Conservation (phyloP, 2,797 vertebrate genomes). For the Microtus californicus region DNA sequence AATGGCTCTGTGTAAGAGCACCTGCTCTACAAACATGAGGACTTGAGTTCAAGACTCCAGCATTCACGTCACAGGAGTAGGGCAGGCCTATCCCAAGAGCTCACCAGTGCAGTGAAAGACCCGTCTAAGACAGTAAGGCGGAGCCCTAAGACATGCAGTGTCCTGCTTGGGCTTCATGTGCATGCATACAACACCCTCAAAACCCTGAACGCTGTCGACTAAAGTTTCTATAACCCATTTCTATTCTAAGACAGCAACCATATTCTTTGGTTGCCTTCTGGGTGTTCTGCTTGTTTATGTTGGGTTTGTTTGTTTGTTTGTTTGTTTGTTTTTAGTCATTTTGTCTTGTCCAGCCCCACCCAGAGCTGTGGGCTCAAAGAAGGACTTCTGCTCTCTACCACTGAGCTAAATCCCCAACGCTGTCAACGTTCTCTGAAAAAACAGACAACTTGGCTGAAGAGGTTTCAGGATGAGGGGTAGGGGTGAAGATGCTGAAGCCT, state of each 20-base stretch:
- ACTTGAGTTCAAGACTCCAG: neutral
- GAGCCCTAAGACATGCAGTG: neutral
- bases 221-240: slow-evolving; percentile 1
- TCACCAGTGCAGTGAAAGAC: neutral
- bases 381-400: neutral
- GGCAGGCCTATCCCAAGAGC: neutral
- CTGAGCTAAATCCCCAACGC: neutral
- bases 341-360: neutral
- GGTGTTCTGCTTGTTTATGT: neutral
- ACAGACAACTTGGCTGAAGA: neutral
- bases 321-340: too few relatives aligned
- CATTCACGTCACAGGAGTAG: neutral
- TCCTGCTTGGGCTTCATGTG: neutral
- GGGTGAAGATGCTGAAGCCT: neutral
- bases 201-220: neutral
- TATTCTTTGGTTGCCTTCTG: neutral
- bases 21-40: neutral
- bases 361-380: neutral
- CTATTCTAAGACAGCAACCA: neutral
- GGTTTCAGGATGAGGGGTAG: neutral
- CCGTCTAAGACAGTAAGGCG: neutral
- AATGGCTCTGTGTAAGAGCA: neutral
- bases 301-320: neutral
- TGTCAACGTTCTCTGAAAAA: neutral
- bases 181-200: neutral